Evolutionary conservation across 2,888 invertebrate species (phyloP).

Genomic region (Nomada lathburiana): DNA sequence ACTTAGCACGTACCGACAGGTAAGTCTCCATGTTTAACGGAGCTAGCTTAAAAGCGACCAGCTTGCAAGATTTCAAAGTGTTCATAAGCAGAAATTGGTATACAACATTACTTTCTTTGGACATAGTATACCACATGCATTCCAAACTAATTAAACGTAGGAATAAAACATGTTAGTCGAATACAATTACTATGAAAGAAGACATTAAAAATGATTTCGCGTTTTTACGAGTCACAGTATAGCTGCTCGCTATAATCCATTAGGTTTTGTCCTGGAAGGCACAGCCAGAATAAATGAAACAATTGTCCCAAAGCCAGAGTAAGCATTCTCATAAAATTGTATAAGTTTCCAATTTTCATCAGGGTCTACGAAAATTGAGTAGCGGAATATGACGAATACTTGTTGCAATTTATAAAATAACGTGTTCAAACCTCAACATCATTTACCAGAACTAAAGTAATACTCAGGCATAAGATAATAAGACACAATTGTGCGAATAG

Average conservation of each 20-base stretch:
- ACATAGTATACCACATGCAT: conserved; percentile 3
- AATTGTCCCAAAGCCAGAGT: not conserved
- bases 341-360: not conserved
- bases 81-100: conserved; percentile 9
- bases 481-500: conserved; percentile 4
- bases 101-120: not conserved
- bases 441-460: conserved; percentile 5
- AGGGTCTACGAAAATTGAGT: not conserved
- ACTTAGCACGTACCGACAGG: not conserved
- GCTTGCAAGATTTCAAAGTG: not conserved
- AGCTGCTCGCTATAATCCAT: conserved; percentile 1
- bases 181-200: not conserved
- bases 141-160: not conserved
- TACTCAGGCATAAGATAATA: not conserved
- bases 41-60: conserved; percentile 1
- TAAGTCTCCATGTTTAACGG: conserved; percentile 12
- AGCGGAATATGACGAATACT: not conserved
- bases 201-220: not conserved
- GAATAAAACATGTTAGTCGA: not conserved
- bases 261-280: conserved; percentile 13
- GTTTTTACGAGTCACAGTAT: conserved; percentile 9
- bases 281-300: conserved; percentile 19
- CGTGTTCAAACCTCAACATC: not conserved
- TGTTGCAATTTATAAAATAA: not conserved
- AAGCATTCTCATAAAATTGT: not conserved